Evolutionary conservation across 1,140 invertebrate species (phyloP).

Genomic region (Drosophila sucinea): DNA sequence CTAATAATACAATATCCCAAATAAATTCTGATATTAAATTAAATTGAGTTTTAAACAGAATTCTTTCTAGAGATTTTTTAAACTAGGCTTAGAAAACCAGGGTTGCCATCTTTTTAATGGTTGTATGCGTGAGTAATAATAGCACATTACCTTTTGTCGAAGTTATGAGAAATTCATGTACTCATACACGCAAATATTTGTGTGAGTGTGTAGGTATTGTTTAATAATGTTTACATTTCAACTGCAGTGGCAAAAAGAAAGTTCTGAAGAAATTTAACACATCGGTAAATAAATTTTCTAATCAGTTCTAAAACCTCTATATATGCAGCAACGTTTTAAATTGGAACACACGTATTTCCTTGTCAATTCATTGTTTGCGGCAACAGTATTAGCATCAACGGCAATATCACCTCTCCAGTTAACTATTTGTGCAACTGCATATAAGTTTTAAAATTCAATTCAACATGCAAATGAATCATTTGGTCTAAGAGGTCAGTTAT

Average conservation of each 20-base stretch:
- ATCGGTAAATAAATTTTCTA: not conserved
- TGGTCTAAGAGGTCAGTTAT: no score
- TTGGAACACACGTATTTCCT: not conserved
- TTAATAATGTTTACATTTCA: conserved; percentile 41
- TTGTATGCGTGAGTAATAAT: not conserved
- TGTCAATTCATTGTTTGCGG: not conserved
- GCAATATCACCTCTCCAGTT: not conserved
- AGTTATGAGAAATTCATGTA: not conserved
- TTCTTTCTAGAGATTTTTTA: not conserved
- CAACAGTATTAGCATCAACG: no score
- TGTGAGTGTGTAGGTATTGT: conserved; percentile 9
- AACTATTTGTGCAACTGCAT: not conserved
- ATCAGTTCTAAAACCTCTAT: not conserved
- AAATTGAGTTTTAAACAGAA: no score
- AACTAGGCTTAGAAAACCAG: not conserved
- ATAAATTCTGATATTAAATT: no score
- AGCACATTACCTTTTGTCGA: not conserved
- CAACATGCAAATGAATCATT: no score
- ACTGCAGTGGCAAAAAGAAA: conserved; percentile 46
- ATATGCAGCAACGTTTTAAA: not conserved
- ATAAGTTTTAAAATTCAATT: not conserved
- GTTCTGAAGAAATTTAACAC: conserved; percentile 37
- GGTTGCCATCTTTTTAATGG: not conserved
- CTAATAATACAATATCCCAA: no score
- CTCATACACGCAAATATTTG: not conserved